Evolutionary conservation across 2,113 vertebrate species (phyloP), one percentile per base, ranked within the genome.

Genomic region (Zootoca vivipara): DNA sequence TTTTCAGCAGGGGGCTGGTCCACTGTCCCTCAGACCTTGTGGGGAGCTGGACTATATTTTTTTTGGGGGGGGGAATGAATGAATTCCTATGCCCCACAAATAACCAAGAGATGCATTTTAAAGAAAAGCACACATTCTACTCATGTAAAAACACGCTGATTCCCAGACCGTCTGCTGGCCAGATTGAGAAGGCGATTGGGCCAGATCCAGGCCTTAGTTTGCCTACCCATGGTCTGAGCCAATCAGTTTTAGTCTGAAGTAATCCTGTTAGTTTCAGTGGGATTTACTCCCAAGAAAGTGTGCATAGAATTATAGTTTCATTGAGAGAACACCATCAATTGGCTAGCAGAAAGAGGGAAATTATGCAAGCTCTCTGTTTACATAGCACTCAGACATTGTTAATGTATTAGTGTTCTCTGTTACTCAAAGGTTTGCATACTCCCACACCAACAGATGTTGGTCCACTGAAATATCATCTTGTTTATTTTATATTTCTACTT

Each of bases 401-500:
- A 42, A 46, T 67, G 64, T 52, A 67, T 30, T 52, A 46, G 20
- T n/a, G 64, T 52, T 83, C 24, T 58, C 16, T 80, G 72, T 67
- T 65, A 88, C n/a, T 77, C 38, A 64, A 35, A 65, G 16, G 3
- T 56, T 74, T 52, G 7, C 52, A 33, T 77, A 28, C 38, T 52
- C n/a, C 38, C 70, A 67, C 40, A 83, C 65, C 72, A 83, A 65
- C 70, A 87, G 70, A 75, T 75, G 79, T 82, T 28, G 38, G 79
- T 65, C 56, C 65, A 38, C 52, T 67, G 62, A 86, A 65, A 85
- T 26, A 65, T 65, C 35, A 77, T 46, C 40, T 67, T 88, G 62
- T 87, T 82, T 42, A 38, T 82, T 82, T 87, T 74, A 81, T 42
- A 64, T 64, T 82, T 82, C 6, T 75, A 75, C 82, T 33, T 88